phyloP scores from a whole-genome alignment of 2,113 vertebrate genomes.

The Ctenodactylus gundi region DNA sequence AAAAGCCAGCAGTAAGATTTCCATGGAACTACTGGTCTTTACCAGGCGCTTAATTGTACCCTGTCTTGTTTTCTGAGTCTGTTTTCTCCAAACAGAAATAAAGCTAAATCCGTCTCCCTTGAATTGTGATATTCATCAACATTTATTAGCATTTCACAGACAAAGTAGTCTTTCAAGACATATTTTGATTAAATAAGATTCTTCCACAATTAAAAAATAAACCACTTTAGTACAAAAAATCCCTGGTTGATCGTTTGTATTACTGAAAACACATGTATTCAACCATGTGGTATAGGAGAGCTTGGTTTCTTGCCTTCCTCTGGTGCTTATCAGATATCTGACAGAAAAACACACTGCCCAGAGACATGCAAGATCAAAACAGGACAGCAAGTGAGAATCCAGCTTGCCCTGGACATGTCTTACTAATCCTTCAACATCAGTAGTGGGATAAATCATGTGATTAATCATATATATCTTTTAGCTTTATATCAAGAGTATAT shows the following conservation, averaged over 20 bases:
- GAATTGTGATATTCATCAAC: not conserved
- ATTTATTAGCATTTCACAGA: not conserved
- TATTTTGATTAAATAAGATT: not conserved
- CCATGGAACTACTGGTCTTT: not conserved
- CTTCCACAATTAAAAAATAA: not conserved
- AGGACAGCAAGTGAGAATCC: not conserved
- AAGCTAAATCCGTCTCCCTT: not conserved
- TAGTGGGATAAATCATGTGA: conserved; percentile 46
- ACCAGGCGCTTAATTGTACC: not conserved
- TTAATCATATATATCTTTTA: conserved; percentile 67
- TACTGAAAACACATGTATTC: not conserved
- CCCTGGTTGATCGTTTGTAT: not conserved
- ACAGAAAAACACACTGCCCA: not conserved
- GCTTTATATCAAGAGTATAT: conserved; percentile 54
- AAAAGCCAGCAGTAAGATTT: not conserved
- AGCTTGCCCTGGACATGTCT: not conserved
- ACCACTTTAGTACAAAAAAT: not conserved
- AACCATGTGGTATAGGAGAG: not conserved
- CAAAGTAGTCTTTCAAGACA: not conserved
- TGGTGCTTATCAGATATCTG: not conserved
- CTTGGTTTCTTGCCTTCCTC: not conserved
- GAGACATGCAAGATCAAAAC: not conserved
- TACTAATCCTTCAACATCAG: conserved; percentile 46
- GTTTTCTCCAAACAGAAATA: conserved; percentile 1
- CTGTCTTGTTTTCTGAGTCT: not conserved